Evolutionary conservation across 2,113 vertebrate genomes (phyloP), one percentile per base, ranked within the genome.

Genomic region (Scophthalmus maximus): DNA sequence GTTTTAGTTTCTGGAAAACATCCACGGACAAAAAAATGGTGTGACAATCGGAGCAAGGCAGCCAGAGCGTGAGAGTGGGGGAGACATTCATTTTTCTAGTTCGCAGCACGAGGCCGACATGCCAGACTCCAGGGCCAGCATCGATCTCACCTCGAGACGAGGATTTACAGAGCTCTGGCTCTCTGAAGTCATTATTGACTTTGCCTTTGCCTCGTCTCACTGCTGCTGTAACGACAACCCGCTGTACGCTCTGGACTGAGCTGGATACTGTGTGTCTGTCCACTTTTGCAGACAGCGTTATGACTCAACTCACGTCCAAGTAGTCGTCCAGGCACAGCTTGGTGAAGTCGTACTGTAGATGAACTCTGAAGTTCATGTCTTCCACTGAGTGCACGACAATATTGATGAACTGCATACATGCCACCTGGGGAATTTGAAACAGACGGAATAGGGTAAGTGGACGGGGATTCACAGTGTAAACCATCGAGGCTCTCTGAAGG

Each of bases 321-420:
- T 96, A 98, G 49, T 97, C 96, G 67, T 98, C 97, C 88, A 98
- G 94, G 71, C 95, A 94, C 84, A 98, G 92, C 67, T 98, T 97
- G 87, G 97, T 98, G 91, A 99, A 99, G 89, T 99, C 97, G 0
- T 92, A 99, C 83, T 99, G 97, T 38, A 99, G 92, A 27, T 98
- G 97, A 73, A 99, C 97, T 4, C 97, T 94, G 90, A 99, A 99
- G 88, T 99, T 99, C 97, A 99, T 98, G 87, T 99, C 97, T 85
- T 99, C 97, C 75, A 99, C 97, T 0, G 97, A 99, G 89, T 99
- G 97, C 69, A 99, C 97, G 34, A 98, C 97, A 1, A 99, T 99
- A 90, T 99, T 99, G 91, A 99, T 99, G 90, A 99, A 99, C 92
- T 99, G 97, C 97, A 99, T 99, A 61, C 97, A 98, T 18, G 97